Evolutionary conservation across 2,888 invertebrate genomes (phyloP).

Genomic region (Erebia aethiops): DNA sequence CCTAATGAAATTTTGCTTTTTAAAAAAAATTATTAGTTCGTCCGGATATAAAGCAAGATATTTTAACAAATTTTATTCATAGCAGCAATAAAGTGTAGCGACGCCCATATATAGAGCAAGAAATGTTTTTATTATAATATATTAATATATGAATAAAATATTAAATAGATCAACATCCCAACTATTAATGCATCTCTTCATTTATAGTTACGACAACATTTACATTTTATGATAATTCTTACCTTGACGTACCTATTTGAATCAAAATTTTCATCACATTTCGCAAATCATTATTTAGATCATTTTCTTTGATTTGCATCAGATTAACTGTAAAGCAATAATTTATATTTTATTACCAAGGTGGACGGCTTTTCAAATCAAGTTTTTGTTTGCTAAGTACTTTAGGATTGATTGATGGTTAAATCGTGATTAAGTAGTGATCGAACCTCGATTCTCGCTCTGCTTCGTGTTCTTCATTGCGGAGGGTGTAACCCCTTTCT

Average conservation of each 20-base stretch:
- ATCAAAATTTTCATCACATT: conserved; percentile 23
- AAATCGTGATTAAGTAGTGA: no score
- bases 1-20: background rate
- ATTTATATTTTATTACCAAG: conserved; percentile 22
- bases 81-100: conserved; percentile 12
- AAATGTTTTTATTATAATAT: conserved; percentile 20
- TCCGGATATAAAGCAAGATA: background rate
- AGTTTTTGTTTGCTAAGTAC: background rate
- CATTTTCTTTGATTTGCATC: conserved; percentile 35
- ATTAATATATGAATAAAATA: conserved; percentile 9
- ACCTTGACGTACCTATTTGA: conserved; percentile 21
- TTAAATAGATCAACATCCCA: conserved; percentile 1
- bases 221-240: conserved; percentile 7
- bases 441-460: no score
- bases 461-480: no score
- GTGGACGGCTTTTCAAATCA: conserved; percentile 20
- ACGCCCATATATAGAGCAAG: conserved; percentile 16
- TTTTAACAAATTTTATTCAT: background rate
- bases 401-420: background rate
- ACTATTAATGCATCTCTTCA: conserved; percentile 5
- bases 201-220: conserved; percentile 13
- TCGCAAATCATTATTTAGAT: conserved; percentile 32
- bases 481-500: no score
- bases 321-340: conserved; percentile 12
- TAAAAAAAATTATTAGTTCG: background rate